phyloP scores from a whole-genome alignment of 2,797 vertebrate species.

The Acestrorhynchus altus region DNA sequence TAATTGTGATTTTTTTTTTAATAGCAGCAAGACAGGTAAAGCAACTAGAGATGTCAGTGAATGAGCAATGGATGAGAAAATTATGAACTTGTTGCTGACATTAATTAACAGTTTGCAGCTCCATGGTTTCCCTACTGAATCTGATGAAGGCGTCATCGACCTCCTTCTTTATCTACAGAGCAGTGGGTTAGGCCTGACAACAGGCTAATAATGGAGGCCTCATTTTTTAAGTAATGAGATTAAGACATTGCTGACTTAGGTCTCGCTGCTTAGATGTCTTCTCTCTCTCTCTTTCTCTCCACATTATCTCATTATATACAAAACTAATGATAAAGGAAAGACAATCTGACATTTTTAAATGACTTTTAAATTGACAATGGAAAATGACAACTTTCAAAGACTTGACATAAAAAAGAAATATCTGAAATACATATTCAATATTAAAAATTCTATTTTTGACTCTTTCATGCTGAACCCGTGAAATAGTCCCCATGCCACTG shows the following conservation, averaged over 20 bases:
- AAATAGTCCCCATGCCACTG: too few species aligned
- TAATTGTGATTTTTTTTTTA: slow-evolving; percentile 19
- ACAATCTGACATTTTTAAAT: too few species aligned
- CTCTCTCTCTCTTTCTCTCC: slow-evolving; percentile 12
- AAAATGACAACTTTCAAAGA: too few species aligned
- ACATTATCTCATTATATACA: too few species aligned
- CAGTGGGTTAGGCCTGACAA: slow-evolving; percentile 60
- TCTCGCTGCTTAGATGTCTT: slow-evolving; percentile 25
- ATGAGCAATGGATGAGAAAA: not conserved
- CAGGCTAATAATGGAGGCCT: slow-evolving; percentile 71
- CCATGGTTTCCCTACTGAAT: slow-evolving; percentile 29
- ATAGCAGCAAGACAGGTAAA: not conserved
- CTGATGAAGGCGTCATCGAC: slow-evolving; percentile 35
- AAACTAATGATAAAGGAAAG: too few species aligned
- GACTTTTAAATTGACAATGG: too few species aligned
- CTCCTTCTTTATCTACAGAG: slow-evolving; percentile 30
- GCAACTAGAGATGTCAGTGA: slow-evolving; percentile 1
- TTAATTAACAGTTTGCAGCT: slow-evolving; percentile 42
- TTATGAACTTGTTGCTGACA: slow-evolving; percentile 10
- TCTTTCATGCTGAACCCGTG: too few species aligned
- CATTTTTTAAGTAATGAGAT: slow-evolving; percentile 71
- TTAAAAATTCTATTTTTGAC: too few species aligned
- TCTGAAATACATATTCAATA: too few species aligned
- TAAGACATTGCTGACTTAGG: slow-evolving; percentile 64
- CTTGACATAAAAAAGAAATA: too few species aligned